Evolutionary conservation across 2,888 invertebrate genomes (phyloP), one percentile per base, ranked within the genome.

Genomic region (Odontocolon sp.): DNA sequence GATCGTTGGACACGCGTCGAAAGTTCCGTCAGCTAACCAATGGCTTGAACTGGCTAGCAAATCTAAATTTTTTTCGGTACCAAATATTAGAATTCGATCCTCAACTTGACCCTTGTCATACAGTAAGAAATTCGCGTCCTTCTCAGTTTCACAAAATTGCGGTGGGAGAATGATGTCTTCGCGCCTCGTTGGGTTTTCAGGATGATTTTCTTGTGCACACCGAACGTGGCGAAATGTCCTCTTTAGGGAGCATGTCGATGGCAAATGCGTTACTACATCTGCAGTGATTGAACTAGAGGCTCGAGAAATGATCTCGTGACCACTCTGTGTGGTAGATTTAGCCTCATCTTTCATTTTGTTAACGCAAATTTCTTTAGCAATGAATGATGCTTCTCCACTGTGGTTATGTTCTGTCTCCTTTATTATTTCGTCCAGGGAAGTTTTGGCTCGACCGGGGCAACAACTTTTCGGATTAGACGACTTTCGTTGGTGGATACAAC

Each of bases 21-120:
- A 47, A 6, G 47, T 47, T 47, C 47, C 23, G 23, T 47, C 23
- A 21, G 47, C 47, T 9, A 47, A 47, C 47, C 47, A 47, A 21
- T 47, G 47, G 21, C 23, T 21, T 9, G 47, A 6, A n/a, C 21
- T n/a, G n/a, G 23, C 47, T 9, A 47, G 5, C 23, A 47, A 47
- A 47, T 8, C 23, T 23, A 47, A 47, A 47, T 47, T 47, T 47
- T 47, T 23, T 18, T 47, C 47, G 9, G 47, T 47, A 3, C 47
- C 47, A n/a, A 47, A 47, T 21, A 47, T 47, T 4, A 47, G 23
- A n/a, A 47, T 18, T 6, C 47, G 47, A 47, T 47, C 23, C 23
- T 47, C 26, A 5, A 47, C 21, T 0, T n/a, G 9, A 5, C 47
- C 47, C 23, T 47, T 47, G n/a, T 47, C 47, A 3, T 47, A 47